Base-by-base conservation (phyloP, 2,888 invertebrate species). In the Abrostola triplasia region DNA sequence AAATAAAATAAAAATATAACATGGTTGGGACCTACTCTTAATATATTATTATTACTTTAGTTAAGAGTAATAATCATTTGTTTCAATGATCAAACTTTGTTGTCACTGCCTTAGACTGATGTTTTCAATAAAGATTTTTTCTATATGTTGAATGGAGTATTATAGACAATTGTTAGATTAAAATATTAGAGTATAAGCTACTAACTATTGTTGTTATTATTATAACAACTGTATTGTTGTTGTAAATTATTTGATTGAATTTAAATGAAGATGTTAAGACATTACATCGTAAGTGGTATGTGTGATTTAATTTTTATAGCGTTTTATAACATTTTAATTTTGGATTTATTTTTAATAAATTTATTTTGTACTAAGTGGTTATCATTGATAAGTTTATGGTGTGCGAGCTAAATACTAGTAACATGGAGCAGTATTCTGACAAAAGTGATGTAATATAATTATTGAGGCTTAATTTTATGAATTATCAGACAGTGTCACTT, bases 101-200 rank as follows among this genome's bases (percentile, higher is more conserved):
- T 91, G 87, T 90, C 93, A 93, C 94, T 94, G 93, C 93, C 93
- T 92, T 92, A 89, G 93, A 94, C 92, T 92, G 92, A 93, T 91
- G 88, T 93, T 93, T 91, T 90, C 86, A 89, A 89, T 90, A 77
- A 88, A 89, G 79, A 85, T 85, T 82, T 87, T 87, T 89, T 91
- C 85, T 90, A 88, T 90, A 77, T 81, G 85, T 88, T 89, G 81
- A 86, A 87, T 79, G 82, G 82, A 90, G 86, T 92, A 91, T 90
- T 90, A 89, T 88, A 86, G 84, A 88, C 83, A 84, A 83, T 84
- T 84, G 82, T 87, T 89, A 88, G 88, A 86, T 72, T 89, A 85
- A 86, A 80, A 78, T 79, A 76, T 88, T 79, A 88, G 85, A 77
- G 67, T 77, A 65, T 90, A 89, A 88, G 88, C 83, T 86, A 87